A percentile compares a stretch with the other conserved stretches of the same genome.
Evolutionary conservation across 2,113 vertebrate species (phyloP).

Genomic region (Grammomys surdaster): DNA sequence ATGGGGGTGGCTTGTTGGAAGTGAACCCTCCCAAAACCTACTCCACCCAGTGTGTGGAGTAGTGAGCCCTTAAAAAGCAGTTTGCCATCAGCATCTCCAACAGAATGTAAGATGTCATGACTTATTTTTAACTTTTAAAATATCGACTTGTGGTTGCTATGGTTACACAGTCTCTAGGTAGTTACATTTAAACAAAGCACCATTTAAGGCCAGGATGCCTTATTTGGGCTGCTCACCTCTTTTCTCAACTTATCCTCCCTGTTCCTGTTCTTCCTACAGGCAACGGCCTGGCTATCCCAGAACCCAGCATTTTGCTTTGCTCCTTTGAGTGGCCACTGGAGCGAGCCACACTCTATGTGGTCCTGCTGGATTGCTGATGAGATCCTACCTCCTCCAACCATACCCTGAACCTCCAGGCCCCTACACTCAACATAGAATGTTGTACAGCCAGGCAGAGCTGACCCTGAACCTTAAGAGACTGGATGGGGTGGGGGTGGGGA

Average conservation of each 20-base stretch:
- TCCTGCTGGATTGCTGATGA: background rate
- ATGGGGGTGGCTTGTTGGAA: constrained; percentile 29
- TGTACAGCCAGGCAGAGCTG: background rate
- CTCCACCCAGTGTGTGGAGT: constrained; percentile 20
- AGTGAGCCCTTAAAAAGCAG: constrained; percentile 68
- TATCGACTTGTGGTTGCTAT: constrained; percentile 82
- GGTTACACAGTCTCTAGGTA: constrained; percentile 78
- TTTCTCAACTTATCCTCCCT: background rate
- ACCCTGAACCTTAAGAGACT: background rate
- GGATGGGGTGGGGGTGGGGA: background rate
- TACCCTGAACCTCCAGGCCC: background rate
- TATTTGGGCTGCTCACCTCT: constrained; percentile 63
- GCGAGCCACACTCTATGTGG: background rate
- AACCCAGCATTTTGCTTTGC: background rate
- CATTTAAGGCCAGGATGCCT: constrained; percentile 76
- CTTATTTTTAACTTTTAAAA: constrained; percentile 86
- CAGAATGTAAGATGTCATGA: constrained; percentile 82
- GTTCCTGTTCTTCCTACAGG: background rate
- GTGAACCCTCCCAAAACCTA: constrained; percentile 11
- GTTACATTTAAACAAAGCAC: constrained; percentile 79
- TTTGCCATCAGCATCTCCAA: constrained; percentile 72
- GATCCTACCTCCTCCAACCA: background rate
- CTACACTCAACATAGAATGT: background rate
- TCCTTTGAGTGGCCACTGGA: background rate
- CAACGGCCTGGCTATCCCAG: background rate